Percentiles rank a stretch among this genome's conserved stretches.
Evolutionary conservation across 2,888 invertebrate species (phyloP).

Genomic region (Megastigmus dorsalis): DNA sequence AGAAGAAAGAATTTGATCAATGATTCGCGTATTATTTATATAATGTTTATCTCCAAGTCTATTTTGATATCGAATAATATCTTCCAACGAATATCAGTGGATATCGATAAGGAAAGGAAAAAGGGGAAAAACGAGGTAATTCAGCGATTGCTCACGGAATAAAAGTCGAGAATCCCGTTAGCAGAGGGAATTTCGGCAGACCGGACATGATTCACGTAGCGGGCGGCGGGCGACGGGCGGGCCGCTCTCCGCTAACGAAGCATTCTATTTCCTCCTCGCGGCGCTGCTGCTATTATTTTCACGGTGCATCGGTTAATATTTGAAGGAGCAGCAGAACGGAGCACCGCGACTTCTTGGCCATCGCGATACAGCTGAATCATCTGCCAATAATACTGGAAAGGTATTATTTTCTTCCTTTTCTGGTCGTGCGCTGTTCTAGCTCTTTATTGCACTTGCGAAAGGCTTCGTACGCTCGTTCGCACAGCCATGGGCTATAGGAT

Average conservation of each 20-base stretch:
- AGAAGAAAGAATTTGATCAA: too few relatives aligned
- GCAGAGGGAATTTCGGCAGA: conserved; percentile 1
- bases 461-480: neutral
- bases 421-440: too few relatives aligned
- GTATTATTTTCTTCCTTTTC: neutral
- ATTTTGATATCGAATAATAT: too few relatives aligned
- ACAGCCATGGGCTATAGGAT: neutral
- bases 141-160: neutral
- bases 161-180: conserved; percentile 11
- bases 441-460: neutral
- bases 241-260: too few relatives aligned
- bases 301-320: conserved; percentile 16
- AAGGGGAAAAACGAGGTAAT: too few relatives aligned
- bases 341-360: neutral
- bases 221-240: too few relatives aligned
- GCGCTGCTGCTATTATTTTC: conserved; percentile 15
- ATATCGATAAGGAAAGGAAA: too few relatives aligned
- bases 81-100: too few relatives aligned
- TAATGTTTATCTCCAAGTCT: too few relatives aligned
- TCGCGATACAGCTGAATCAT: neutral
- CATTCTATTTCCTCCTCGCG: too few relatives aligned
- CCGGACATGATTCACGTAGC: conserved; percentile 45
- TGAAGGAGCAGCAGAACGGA: neutral
- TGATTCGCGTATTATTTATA: too few relatives aligned
- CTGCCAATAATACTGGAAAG: neutral